Base-by-base conservation (phyloP, 2,113 vertebrate genomes). In the Pseudolaguvia tuberculata region DNA sequence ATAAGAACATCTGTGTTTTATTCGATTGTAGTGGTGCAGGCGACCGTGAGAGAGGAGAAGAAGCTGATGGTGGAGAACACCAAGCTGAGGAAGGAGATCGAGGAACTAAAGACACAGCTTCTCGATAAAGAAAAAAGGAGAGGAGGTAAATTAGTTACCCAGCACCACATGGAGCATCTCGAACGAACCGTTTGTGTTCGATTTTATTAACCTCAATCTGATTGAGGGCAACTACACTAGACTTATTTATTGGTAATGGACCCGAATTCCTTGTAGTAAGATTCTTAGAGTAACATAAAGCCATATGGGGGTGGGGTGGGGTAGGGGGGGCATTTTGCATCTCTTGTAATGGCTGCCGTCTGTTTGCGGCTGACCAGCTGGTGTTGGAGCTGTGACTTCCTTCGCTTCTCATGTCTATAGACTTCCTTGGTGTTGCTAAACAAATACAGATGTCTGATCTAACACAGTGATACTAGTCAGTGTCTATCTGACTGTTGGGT, bases 11-110 rank as follows among this genome's bases (percentile, higher is more conserved):
- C 21, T 58, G 31, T 62, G 25, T 57, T 42, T 39, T 3, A 39
- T 55, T 72, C 15, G 55, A 10, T 80, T 83, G 77, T 58, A 99
- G 96, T 92, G 78, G 87, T 93, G 73, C 97, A 98, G 87, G 91
- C 95, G 84, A 94, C 93, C 69, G 87, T 94, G 23, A 88, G 91
- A 82, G 96, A 99, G 84, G 95, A 99, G 85, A 98, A 99, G 91
- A 97, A 95, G 78, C 94, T 98, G 73, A 91, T 93, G 86, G 93
- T 94, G 82, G 97, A 99, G 91, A 99, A 99, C 82, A 91, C 92
- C 70, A 97, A 94, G 84, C 79, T 99, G 83, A 98, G 95, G 88
- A 94, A 93, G 78, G 94, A 98, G 89, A 95, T 99, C 15, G 96
- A 99, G 79, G 89, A 86, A 8, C 83, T 98, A 70, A 98, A 95